Base-by-base conservation (phyloP, 2,113 vertebrate genomes). In the Vanacampus margaritifer region DNA sequence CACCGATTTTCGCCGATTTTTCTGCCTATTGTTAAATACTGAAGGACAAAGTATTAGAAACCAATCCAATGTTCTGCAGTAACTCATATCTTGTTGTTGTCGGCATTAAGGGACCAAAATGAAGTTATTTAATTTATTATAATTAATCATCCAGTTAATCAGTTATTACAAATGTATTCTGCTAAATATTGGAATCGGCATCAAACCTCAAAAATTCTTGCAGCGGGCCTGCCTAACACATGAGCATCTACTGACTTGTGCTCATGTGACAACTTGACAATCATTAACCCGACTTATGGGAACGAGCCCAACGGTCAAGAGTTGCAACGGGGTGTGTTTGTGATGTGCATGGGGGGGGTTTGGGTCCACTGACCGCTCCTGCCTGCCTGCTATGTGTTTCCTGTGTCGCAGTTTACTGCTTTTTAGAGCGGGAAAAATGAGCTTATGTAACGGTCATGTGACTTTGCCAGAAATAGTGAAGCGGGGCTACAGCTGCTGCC, bases 351-450 rank as follows among this genome's bases (percentile, higher is more conserved):
- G 24, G 23, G 53, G 17, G 28, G 2, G 8, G 36, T 32, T 21
- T 21, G 48, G n/a, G 48, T 3, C 48, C 21, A 51, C 48, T 23
- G 48, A 9, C 48, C 10, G 69, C 54, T 17, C 24, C 26, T 17
- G 26, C 54, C 80, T 79, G 28, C 28, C 28, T 32, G 82, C 43
- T 77, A 88, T 89, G 86, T 86, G 82, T 89, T 92, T 91, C 90
- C 92, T 91, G 90, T 91, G 90, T 92, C 82, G 91, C 91, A 91
- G 88, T 92, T 92, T 90, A 92, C 91, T 89, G 91, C 89, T 93
- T 93, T 93, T 91, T 91, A 92, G 92, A 93, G 92, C 91, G 92
- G 88, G 91, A 92, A 91, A 92, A 92, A 93, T 92, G 89, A 88
- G 90, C 91, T 93, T 93, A 93, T 93, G 92, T 92, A 93, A 93